Evolutionary conservation across 2,113 vertebrate genomes (phyloP).

Genomic region (Illadopsis cleaveri): DNA sequence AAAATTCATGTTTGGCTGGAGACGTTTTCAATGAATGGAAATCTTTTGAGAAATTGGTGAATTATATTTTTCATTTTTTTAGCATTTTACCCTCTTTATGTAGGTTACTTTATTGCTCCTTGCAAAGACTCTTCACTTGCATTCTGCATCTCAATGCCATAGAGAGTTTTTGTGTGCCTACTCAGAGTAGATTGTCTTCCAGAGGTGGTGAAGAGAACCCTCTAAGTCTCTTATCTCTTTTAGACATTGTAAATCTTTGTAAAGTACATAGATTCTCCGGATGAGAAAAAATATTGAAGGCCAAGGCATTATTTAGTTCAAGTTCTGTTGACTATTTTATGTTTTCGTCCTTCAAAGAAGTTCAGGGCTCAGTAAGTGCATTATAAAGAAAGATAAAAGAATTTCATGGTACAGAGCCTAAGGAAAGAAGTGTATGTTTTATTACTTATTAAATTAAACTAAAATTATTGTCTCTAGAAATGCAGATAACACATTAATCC

Average conservation of each 20-base stretch:
- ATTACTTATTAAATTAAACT: conserved; percentile 41
- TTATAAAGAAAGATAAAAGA: conserved; percentile 44
- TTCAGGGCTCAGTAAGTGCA: not conserved
- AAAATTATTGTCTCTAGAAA: conserved; percentile 42
- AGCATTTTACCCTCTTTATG: not conserved
- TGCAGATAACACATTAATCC: conserved; percentile 47
- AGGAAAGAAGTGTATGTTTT: not conserved
- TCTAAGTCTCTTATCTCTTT: not conserved
- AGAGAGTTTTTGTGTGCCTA: not conserved
- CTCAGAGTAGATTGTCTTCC: not conserved
- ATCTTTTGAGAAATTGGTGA: not conserved
- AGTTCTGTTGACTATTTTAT: not conserved
- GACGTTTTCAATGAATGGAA: not conserved
- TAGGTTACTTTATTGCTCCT: not conserved
- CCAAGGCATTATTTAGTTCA: conserved; percentile 24
- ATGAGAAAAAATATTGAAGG: not conserved
- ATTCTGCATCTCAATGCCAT: not conserved
- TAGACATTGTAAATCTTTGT: conserved; percentile 14
- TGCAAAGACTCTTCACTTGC: not conserved
- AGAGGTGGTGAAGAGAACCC: not conserved
- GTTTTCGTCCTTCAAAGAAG: conserved; percentile 25
- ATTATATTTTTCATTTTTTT: not conserved
- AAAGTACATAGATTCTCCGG: not conserved
- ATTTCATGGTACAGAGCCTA: not conserved
- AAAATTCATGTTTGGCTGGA: not conserved